Evolutionary conservation across 2,888 invertebrate species (phyloP).

Genomic region (Ectemnius cavifrons): DNA sequence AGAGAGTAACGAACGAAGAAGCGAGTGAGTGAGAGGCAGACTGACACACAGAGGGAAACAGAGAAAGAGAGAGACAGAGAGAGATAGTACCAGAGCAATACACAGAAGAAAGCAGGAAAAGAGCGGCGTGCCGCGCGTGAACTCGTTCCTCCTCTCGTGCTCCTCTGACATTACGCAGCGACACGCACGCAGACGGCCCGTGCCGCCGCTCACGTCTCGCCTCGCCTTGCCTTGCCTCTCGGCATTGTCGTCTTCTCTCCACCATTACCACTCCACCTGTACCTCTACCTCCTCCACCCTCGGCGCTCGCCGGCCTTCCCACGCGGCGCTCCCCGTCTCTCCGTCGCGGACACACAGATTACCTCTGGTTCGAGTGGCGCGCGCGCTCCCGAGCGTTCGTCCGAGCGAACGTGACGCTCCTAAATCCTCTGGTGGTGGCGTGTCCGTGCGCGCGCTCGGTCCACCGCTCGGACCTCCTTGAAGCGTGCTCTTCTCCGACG

Average conservation of each 20-base stretch:
- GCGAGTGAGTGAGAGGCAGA: constrained; percentile 34
- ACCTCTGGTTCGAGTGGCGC: constrained; percentile 37
- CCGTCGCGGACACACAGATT: constrained; percentile 36
- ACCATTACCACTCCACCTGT: constrained; percentile 6
- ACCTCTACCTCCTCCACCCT: constrained; percentile 20
- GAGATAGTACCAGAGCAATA: constrained; percentile 42
- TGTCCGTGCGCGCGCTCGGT: neutral
- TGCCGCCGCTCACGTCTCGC: constrained; percentile 6
- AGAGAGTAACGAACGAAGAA: neutral
- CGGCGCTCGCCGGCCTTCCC: constrained; percentile 46
- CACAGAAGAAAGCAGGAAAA: constrained; percentile 28
- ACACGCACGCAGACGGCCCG: constrained; percentile 20
- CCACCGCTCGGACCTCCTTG: neutral
- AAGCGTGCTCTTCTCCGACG: constrained; percentile 18
- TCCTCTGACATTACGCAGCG: neutral
- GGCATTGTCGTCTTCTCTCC: constrained; percentile 15
- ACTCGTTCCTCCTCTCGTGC: constrained; percentile 3
- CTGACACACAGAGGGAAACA: constrained; percentile 20
- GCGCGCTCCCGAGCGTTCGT: constrained; percentile 15
- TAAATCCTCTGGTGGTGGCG: neutral
- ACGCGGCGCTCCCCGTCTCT: constrained; percentile 47
- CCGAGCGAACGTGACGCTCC: neutral
- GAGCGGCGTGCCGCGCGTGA: constrained; percentile 28
- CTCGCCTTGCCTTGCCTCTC: constrained; percentile 28
- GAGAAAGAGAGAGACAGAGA: constrained; percentile 21